Evolutionary conservation across 2,888 invertebrate species (phyloP).

Genomic region (Pegoplata infirma): DNA sequence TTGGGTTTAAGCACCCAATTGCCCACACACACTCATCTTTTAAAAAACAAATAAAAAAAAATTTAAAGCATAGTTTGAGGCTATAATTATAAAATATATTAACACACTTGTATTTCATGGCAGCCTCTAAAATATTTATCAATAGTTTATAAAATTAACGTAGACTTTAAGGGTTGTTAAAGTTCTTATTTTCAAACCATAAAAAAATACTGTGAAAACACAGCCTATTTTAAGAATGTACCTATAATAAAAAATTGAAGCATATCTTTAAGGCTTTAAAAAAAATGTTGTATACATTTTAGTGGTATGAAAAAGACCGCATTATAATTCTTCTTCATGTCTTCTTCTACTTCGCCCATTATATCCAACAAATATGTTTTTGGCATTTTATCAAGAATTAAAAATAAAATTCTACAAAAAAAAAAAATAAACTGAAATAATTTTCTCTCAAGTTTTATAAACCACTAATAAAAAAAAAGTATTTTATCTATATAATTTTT

Average conservation of each 20-base stretch:
- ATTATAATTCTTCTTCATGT: slow-evolving; percentile 30
- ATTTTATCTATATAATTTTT: slow-evolving; percentile 1
- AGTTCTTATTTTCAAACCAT: neutral
- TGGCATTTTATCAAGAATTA: slow-evolving; percentile 59
- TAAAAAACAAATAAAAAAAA: no score
- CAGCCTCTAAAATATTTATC: neutral
- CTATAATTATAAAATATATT: neutral
- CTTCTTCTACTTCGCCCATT: neutral
- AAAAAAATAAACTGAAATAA: neutral
- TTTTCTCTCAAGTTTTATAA: neutral
- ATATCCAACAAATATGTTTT: slow-evolving; percentile 36
- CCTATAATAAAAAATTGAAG: slow-evolving; percentile 22
- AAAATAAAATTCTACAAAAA: slow-evolving; percentile 10
- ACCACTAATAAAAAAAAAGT: neutral
- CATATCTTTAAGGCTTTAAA: slow-evolving; percentile 39
- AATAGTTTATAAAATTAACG: neutral
- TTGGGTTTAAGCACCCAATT: no score
- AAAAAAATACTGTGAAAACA: neutral
- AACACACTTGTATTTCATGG: neutral
- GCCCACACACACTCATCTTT: no score
- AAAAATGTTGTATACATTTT: neutral
- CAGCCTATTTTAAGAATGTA: neutral
- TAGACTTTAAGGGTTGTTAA: neutral
- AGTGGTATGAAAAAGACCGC: slow-evolving; percentile 21
- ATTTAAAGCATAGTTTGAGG: slow-evolving; percentile 10